Evolutionary conservation across 1,140 invertebrate species (phyloP), one percentile per base, ranked within the genome.

Genomic region (Ceratina japonica): DNA sequence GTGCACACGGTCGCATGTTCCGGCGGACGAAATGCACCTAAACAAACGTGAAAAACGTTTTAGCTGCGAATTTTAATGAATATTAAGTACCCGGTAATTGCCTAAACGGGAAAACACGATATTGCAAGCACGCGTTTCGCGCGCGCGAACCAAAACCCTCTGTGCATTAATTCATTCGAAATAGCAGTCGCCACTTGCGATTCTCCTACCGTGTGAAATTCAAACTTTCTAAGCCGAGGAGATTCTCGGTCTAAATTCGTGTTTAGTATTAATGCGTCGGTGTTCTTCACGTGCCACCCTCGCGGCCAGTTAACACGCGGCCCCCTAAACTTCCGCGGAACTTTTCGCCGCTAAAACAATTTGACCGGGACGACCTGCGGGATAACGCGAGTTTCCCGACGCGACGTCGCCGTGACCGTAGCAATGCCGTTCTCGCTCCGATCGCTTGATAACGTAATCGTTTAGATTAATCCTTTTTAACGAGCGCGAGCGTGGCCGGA

Each of bases 291-390:
- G 61, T 18, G 10, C 20, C 16, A 20, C 8, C 24, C 22, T 49
- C 61, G n/a, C 31, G 20, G 44, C 18, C 74, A 74, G 77, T 79
- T 75, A 79, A 59, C 77, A 62, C 78, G 64, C 22, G 24, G 31
- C 37, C 49, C 18, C 54, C 24, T 15, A 64, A 80, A 77, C 74
- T 80, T 77, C 52, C 65, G 22, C 3, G 20, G 7, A 81, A 81
- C 75, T 81, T 78, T 78, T 81, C 75, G 20, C 58, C 56, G 69
- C 62, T 81, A 74, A 72, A 81, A 81, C 66, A 81, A 78, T 81
- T 81, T 78, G n/a, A 52, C 58, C 65, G 52, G 2, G 52, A 18
- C 37, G 24, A 44, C 37, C 18, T n/a, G n/a, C 20, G 2, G 58
- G 22, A 22, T 27, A 2, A 13, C 44, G 24, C 61, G 18, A 79